phyloP scores from a whole-genome alignment of 2,888 invertebrate genomes.

The Parnassius orleans region DNA sequence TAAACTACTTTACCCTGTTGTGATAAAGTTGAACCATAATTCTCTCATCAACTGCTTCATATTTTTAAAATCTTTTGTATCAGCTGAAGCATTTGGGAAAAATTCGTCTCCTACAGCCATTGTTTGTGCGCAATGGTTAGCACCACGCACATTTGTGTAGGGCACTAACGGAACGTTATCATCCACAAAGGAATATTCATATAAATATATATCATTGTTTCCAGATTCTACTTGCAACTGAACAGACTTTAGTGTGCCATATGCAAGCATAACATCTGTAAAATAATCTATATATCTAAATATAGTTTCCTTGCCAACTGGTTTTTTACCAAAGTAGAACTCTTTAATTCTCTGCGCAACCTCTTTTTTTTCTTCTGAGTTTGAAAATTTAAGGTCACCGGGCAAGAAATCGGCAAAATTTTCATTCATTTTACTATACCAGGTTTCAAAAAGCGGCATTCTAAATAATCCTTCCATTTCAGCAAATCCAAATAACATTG shows the following conservation, averaged over 20 bases:
- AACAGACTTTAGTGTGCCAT: conserved; percentile 39
- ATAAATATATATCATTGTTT: conserved; percentile 49
- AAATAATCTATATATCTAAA: conserved; percentile 48
- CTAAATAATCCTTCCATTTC: conserved; percentile 46
- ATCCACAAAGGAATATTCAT: conserved; percentile 48
- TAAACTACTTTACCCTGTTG: conserved; percentile 39
- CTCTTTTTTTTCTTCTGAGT: conserved; percentile 39
- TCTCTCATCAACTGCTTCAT: conserved; percentile 41
- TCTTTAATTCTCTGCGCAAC: conserved; percentile 42
- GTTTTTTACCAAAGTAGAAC: conserved; percentile 43
- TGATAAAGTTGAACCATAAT: conserved; percentile 50
- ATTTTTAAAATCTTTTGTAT: conserved; percentile 34
- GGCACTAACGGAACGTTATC: conserved; percentile 36
- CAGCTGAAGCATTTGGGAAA: neutral
- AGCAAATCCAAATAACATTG: conserved; percentile 48
- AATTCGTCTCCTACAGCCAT: conserved; percentile 33
- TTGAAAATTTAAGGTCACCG: conserved; percentile 46
- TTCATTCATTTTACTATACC: conserved; percentile 47
- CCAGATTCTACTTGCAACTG: conserved; percentile 44
- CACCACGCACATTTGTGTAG: conserved; percentile 37
- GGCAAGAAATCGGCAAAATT: conserved; percentile 53
- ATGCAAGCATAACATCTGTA: conserved; percentile 54
- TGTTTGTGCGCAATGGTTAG: conserved; percentile 44
- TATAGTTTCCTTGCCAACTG: conserved; percentile 38
- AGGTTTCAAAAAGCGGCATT: conserved; percentile 35